These are phyloP conservation scores for Drosophila rubida DNA, from an alignment of 2,888 invertebrate species.

Conservation along the genomic window DNA sequence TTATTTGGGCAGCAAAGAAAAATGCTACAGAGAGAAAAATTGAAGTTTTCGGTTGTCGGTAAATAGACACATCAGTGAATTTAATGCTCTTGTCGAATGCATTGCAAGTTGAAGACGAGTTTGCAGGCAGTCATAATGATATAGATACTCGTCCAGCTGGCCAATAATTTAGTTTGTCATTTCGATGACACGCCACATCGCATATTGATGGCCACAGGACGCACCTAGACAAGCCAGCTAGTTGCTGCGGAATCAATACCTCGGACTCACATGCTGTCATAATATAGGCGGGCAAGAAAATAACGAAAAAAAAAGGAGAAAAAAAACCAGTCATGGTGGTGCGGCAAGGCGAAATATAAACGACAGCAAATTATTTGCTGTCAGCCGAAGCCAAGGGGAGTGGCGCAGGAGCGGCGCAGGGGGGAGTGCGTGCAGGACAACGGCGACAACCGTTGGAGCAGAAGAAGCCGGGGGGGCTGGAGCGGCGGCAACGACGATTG, in stretches of 20 bases:
- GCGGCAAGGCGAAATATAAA: slow-evolving; percentile 44
- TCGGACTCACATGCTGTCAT: slow-evolving; percentile 43
- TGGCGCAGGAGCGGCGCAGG: slow-evolving; percentile 7
- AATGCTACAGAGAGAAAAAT: no score
- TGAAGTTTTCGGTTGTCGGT: no score
- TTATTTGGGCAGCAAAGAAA: no score
- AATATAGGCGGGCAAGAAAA: slow-evolving; percentile 28
- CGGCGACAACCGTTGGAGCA: slow-evolving; percentile 23
- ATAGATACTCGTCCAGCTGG: background rate
- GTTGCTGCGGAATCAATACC: slow-evolving; percentile 20
- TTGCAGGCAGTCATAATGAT: background rate
- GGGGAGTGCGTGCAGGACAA: slow-evolving; percentile 59
- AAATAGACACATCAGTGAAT: no score
- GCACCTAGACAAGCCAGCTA: slow-evolving; percentile 30
- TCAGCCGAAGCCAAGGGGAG: slow-evolving; percentile 43
- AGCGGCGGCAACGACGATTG: slow-evolving; percentile 3
- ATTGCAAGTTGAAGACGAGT: background rate
- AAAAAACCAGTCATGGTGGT: slow-evolving; percentile 36
- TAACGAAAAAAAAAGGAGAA: slow-evolving; percentile 1
- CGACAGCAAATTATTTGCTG: slow-evolving; percentile 68
- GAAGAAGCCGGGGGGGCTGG: background rate
- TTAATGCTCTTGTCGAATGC: background rate
- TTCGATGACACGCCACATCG: slow-evolving; percentile 35
- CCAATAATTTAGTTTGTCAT: slow-evolving; percentile 49
- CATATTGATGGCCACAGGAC: background rate